phyloP scores from a whole-genome alignment of 2,113 vertebrate species.

The Myiozetetes cayanensis region DNA sequence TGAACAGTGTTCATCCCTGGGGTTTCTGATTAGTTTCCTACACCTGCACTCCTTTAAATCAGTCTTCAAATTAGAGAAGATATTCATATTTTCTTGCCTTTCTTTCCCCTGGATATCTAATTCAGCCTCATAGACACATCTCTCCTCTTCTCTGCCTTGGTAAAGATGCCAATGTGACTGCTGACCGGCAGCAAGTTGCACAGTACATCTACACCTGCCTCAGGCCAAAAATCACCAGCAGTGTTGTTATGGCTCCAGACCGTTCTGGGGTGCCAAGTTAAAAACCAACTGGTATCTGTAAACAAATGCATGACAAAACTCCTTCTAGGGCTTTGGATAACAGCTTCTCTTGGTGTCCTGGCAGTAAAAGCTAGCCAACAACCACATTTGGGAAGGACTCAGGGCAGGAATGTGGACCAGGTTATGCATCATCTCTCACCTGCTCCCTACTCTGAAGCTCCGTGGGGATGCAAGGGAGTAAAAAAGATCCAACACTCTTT shows the following conservation, averaged over 20 bases:
- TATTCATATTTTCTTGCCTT: neutral
- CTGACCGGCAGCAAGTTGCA: neutral
- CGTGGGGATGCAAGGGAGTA: neutral
- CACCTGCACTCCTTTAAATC: neutral
- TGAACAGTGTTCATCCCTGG: neutral
- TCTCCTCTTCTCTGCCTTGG: neutral
- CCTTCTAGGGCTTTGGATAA: neutral
- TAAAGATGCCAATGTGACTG: neutral
- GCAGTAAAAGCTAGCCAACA: neutral
- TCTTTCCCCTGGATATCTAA: neutral
- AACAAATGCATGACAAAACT: neutral
- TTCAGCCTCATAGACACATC: neutral
- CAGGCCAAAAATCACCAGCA: neutral
- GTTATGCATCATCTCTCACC: neutral
- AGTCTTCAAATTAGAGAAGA: neutral
- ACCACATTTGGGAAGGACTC: neutral
- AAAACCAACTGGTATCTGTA: neutral
- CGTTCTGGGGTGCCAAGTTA: neutral
- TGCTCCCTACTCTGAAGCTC: neutral
- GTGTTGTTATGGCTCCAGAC: neutral
- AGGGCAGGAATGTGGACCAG: accelerated
- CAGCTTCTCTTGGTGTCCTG: neutral
- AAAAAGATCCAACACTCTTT: neutral
- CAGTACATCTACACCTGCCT: neutral
- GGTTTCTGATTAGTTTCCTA: neutral